Evolutionary conservation across 2,113 vertebrate species (phyloP).

Genomic region (Cepphus grylle): DNA sequence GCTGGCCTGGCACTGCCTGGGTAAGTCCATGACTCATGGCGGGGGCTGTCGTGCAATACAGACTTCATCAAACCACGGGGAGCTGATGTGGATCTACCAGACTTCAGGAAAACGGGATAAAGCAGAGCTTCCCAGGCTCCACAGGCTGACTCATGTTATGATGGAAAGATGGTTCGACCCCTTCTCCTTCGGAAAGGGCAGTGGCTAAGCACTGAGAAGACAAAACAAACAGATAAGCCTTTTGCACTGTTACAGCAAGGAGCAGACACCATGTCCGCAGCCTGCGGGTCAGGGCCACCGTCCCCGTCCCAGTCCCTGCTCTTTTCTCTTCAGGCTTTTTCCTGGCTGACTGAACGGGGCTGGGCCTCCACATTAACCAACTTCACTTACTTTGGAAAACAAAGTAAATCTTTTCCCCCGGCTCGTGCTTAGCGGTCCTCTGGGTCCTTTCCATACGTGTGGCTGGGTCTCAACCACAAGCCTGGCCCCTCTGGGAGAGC

Average conservation of each 20-base stretch:
- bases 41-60: not conserved
- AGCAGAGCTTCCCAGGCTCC: not conserved
- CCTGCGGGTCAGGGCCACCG: not conserved
- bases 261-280: not conserved
- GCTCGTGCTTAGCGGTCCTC: not conserved
- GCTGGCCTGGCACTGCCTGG: rapidly evolving
- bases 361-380: not conserved
- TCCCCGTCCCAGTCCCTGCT: rapidly evolving
- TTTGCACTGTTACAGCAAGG: not conserved
- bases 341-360: not conserved
- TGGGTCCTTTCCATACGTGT: rapidly evolving
- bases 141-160: not conserved
- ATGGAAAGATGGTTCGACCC: not conserved
- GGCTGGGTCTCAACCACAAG: not conserved
- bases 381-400: not conserved
- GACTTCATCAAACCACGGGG: not conserved
- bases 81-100: not conserved
- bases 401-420: not conserved
- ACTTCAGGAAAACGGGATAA: not conserved
- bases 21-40: rapidly evolving
- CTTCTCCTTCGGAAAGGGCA: not conserved
- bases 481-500: not conserved
- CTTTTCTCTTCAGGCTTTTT: not conserved
- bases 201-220: not conserved
- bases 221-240: not conserved